Evolutionary conservation across 1,140 invertebrate genomes (phyloP).

Genomic region (Plectrocnemia conspersa): DNA sequence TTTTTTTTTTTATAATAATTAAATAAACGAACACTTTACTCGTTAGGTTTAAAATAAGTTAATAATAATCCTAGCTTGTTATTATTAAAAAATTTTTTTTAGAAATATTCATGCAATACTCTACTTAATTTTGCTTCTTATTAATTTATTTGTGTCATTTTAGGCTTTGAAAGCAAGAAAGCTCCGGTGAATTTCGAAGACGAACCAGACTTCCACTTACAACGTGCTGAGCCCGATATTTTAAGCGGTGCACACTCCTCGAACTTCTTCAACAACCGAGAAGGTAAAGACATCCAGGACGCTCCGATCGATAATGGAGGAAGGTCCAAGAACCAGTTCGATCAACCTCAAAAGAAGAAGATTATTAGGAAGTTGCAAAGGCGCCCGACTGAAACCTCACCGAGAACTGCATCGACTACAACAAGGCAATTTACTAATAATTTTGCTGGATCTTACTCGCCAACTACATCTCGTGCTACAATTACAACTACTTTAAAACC

Average conservation of each 20-base stretch:
- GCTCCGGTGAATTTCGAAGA: constrained; percentile 58
- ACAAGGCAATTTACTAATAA: constrained; percentile 44
- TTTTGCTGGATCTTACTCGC: constrained; percentile 47
- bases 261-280: constrained; percentile 62
- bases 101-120: too few relatives aligned
- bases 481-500: constrained; percentile 33
- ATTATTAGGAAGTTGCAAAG: constrained; percentile 41
- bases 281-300: constrained; percentile 52
- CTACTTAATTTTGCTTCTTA: too few relatives aligned
- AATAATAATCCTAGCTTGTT: too few relatives aligned
- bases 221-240: constrained; percentile 67
- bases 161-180: constrained; percentile 59
- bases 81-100: too few relatives aligned
- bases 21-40: too few relatives aligned
- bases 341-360: constrained; percentile 39
- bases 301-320: constrained; percentile 39
- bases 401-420: constrained; percentile 40
- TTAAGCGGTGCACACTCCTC: constrained; percentile 63
- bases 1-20: too few relatives aligned
- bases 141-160: constrained; percentile 3
- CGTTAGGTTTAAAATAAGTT: too few relatives aligned
- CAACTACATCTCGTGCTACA: constrained; percentile 49
- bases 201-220: constrained; percentile 69
- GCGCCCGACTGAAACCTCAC: constrained; percentile 40
- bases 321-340: constrained; percentile 38